phyloP scores from a whole-genome alignment of 2,888 invertebrate species.

The Volucella zonaria region DNA sequence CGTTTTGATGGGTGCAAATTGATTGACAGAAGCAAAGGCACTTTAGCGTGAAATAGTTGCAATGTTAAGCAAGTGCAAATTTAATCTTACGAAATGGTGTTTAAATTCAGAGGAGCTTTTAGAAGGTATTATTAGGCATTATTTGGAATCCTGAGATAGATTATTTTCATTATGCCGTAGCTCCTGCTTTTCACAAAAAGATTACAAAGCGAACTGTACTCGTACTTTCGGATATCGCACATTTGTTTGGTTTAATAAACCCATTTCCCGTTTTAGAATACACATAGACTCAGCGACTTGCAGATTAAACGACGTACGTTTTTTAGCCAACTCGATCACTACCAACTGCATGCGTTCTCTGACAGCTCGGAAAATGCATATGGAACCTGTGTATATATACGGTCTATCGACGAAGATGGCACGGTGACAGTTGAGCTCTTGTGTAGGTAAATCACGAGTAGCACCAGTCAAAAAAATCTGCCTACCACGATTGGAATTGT shows the following conservation, averaged over 20 bases:
- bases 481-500: no score
- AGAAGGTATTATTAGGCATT: conserved; percentile 6
- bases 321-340: neutral
- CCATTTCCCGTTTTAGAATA: conserved; percentile 35
- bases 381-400: conserved; percentile 44
- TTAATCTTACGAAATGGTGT: conserved; percentile 34
- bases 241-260: conserved; percentile 52
- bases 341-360: conserved; percentile 48
- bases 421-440: conserved; percentile 7
- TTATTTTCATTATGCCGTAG: conserved; percentile 14
- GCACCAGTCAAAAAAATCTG: conserved; percentile 26
- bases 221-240: conserved; percentile 41
- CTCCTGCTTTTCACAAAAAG: neutral
- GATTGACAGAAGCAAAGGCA: conserved; percentile 21
- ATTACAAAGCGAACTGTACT: conserved; percentile 11
- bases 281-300: conserved; percentile 27
- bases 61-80: conserved; percentile 25
- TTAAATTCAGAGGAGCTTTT: conserved; percentile 25
- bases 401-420: conserved; percentile 11
- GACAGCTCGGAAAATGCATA: conserved; percentile 49
- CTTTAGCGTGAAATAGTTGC: conserved; percentile 22
- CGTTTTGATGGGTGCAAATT: conserved; percentile 19
- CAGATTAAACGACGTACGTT: neutral
- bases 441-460: conserved; percentile 42
- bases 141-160: conserved; percentile 32